Conservation (phyloP, 2,888 invertebrate genomes). For the Hyles lineata region DNA sequence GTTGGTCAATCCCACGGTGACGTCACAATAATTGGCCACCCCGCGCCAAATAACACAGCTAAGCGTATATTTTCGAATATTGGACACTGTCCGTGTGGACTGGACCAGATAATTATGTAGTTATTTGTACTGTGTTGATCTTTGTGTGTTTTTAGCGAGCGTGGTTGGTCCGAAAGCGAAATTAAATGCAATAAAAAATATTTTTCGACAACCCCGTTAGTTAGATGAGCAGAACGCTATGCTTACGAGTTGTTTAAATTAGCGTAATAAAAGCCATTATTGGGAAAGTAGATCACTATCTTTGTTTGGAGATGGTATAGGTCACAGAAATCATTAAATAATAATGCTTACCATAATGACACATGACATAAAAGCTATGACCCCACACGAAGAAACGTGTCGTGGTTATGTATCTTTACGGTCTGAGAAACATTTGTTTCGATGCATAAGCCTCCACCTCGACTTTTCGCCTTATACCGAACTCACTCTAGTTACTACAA, state of each 20-base stretch:
- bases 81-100: neutral
- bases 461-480: no score
- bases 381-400: no score
- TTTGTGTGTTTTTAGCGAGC: neutral
- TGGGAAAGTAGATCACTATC: neutral
- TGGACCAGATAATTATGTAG: neutral
- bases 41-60: slow-evolving; percentile 49
- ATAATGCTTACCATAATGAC: no score
- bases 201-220: neutral
- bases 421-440: no score
- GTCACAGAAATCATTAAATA: neutral
- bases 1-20: slow-evolving; percentile 45
- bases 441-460: no score
- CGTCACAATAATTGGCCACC: slow-evolving; percentile 54
- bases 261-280: neutral
- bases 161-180: neutral
- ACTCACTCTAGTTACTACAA: no score
- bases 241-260: neutral
- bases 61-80: slow-evolving; percentile 47
- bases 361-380: no score
- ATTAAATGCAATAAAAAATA: neutral
- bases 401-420: no score
- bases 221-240: neutral
- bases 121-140: slow-evolving; percentile 7
- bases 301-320: neutral